Evolutionary conservation across 2,113 vertebrate genomes (phyloP).

Genomic region (Corythornis cristatus): DNA sequence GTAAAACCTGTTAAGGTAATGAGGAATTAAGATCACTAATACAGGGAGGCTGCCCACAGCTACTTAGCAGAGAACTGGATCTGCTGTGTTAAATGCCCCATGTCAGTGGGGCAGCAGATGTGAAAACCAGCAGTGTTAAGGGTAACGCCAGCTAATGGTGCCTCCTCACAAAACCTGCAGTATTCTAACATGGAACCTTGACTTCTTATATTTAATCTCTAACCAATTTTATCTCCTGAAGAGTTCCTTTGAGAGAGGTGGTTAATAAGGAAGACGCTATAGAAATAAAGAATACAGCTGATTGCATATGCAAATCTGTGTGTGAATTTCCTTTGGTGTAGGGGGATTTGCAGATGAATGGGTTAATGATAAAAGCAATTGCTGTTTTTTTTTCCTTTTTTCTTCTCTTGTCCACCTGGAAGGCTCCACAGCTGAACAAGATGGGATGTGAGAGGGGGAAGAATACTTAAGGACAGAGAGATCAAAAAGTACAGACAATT

Average conservation of each 20-base stretch:
- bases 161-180: neutral
- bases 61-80: neutral
- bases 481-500: constrained; percentile 53
- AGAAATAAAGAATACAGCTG: constrained; percentile 61
- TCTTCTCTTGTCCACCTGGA: neutral
- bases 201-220: constrained; percentile 39
- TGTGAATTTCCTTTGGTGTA: constrained; percentile 37
- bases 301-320: constrained; percentile 66
- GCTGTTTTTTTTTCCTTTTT: neutral
- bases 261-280: constrained; percentile 28
- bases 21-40: neutral
- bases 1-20: constrained; percentile 5
- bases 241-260: constrained; percentile 44
- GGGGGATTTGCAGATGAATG: constrained; percentile 69
- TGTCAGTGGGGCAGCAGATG: neutral
- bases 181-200: neutral
- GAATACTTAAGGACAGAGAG: neutral
- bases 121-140: neutral
- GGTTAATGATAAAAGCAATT: constrained; percentile 63
- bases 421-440: constrained; percentile 14
- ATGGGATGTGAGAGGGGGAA: neutral
- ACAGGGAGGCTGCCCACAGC: neutral
- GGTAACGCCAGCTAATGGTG: neutral
- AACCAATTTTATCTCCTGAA: constrained; percentile 37
- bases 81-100: neutral